A percentile compares a stretch with the other conserved stretches of the same genome.
Conservation (phyloP, 2,888 invertebrate genomes). For the Papilio protenor region DNA sequence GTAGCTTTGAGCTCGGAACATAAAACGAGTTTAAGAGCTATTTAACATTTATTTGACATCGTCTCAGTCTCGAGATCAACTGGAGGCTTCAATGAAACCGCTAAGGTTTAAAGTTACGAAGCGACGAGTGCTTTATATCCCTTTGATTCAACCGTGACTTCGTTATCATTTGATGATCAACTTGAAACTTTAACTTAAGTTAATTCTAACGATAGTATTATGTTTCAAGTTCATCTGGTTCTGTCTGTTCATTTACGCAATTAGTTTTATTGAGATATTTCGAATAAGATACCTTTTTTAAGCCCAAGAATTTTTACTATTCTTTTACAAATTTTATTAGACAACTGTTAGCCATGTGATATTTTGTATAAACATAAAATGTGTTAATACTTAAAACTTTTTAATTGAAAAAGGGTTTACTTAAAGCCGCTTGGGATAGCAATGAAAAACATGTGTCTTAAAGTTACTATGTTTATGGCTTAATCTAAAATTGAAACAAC, state of each 20-base stretch:
- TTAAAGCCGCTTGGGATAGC: no score
- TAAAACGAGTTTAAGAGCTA: constrained; percentile 60
- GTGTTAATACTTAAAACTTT: no score
- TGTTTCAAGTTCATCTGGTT: background rate
- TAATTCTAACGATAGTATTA: constrained; percentile 7
- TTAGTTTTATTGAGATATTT: background rate
- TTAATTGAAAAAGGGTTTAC: no score
- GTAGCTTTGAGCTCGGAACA: constrained; percentile 56
- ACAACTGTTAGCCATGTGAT: no score
- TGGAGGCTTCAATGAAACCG: constrained; percentile 24
- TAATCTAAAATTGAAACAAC: background rate
- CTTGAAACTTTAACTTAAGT: constrained; percentile 21
- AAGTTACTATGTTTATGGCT: no score
- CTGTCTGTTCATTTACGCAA: background rate
- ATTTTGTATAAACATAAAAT: no score
- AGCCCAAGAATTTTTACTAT: no score
- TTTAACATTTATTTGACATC: constrained; percentile 65
- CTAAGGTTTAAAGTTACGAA: constrained; percentile 25
- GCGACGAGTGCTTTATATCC: constrained; percentile 17
- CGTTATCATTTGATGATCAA: constrained; percentile 3
- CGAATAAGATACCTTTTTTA: background rate
- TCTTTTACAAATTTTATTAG: no score
- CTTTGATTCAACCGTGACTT: constrained; percentile 21
- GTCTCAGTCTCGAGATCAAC: constrained; percentile 25
- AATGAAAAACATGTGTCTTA: no score